phyloP scores from a whole-genome alignment of 2,797 vertebrate species.

The Enteromius radiatus region DNA sequence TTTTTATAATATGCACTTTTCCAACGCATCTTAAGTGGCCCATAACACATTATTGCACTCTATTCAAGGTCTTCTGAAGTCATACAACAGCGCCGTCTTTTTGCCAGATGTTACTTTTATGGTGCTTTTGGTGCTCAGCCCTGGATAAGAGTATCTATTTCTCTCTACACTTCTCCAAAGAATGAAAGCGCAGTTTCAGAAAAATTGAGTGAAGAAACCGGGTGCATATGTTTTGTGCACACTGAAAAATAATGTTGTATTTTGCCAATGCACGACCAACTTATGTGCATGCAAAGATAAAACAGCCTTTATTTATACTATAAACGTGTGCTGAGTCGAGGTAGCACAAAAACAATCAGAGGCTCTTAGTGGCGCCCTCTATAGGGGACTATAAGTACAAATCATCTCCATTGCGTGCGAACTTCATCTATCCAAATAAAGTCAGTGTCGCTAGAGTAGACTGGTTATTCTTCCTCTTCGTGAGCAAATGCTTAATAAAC shows the following conservation, averaged over 20 bases:
- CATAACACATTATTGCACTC: neutral
- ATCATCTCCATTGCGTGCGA: slow-evolving; percentile 22
- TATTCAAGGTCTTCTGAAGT: neutral
- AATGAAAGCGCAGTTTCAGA: neutral
- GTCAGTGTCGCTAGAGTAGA: neutral
- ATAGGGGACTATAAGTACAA: slow-evolving; percentile 11
- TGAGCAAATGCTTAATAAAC: neutral
- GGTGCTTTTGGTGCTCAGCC: neutral
- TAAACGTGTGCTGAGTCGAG: neutral
- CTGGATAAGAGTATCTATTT: neutral
- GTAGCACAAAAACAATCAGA: neutral
- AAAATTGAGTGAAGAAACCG: neutral
- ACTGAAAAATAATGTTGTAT: neutral
- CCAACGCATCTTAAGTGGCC: neutral
- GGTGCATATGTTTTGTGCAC: neutral
- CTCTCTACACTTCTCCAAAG: neutral
- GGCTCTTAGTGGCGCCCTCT: slow-evolving; percentile 65
- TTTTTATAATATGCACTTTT: neutral
- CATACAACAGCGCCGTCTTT: too few species aligned
- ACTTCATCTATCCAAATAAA: slow-evolving; percentile 38
- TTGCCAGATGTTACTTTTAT: neutral
- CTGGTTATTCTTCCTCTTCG: neutral
- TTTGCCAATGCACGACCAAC: too few species aligned
- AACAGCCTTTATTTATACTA: neutral
- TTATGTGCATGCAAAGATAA: neutral